These are phyloP conservation scores for Myiotriccus ornatus DNA, from an alignment of 2,797 vertebrate genomes.

Conservation along the genomic window DNA sequence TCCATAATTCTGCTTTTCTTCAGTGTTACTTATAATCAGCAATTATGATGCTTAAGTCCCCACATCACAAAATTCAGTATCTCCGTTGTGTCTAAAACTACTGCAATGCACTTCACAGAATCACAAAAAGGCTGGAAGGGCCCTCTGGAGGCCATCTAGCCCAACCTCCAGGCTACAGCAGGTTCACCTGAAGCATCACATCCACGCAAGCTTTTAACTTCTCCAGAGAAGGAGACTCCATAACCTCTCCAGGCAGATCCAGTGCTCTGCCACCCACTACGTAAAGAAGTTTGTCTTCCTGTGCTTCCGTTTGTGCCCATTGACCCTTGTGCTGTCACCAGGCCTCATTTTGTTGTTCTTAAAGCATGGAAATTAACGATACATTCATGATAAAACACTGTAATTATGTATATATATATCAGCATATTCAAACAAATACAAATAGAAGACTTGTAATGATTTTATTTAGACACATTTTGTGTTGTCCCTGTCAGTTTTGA, in stretches of 20 bases:
- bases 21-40: not conserved
- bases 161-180: not conserved
- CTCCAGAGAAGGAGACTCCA: not conserved
- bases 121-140: not conserved
- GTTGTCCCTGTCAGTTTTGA: not conserved
- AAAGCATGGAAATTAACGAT: not conserved
- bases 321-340: not conserved
- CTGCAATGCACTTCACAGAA: not conserved
- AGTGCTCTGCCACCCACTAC: not conserved
- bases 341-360: not conserved
- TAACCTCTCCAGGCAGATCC: not conserved
- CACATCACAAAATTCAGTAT: not conserved
- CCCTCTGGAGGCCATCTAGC: not conserved
- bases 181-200: not conserved
- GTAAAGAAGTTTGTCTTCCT: not conserved
- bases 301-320: not conserved
- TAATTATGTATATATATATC: not conserved
- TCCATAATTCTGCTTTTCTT: not conserved
- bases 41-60: not conserved
- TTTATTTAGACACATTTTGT: conserved; percentile 51
- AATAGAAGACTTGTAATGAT: not conserved
- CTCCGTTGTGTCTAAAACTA: not conserved
- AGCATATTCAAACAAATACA: not conserved
- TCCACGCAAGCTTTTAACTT: not conserved
- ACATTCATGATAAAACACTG: not conserved